Percentiles rank a stretch among this genome's conserved stretches.
Evolutionary conservation across 30 jellyfish, hydroid and myxozoan genomes (phyloP).

Genomic region (Hydra vulgaris): DNA sequence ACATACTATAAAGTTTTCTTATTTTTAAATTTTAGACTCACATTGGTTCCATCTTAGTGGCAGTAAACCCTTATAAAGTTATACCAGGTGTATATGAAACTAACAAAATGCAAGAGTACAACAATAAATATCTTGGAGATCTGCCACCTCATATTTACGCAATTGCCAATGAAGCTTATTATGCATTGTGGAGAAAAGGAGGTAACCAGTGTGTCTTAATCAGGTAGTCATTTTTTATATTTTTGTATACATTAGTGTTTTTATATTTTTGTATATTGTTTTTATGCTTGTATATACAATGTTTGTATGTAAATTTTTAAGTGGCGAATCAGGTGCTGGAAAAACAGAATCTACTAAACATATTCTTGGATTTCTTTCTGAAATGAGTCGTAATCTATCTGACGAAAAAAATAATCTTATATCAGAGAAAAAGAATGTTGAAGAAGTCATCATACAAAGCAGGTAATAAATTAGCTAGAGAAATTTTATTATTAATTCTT

Average conservation of each 20-base stretch:
- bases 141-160: constrained; percentile 97
- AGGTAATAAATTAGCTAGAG: no score
- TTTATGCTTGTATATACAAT: not conserved
- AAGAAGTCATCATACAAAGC: constrained; percentile 91
- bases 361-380: constrained; percentile 79
- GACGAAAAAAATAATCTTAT: constrained; percentile 13
- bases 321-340: constrained; percentile 99
- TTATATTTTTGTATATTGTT: not conserved
- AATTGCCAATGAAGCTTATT: constrained; percentile 94
- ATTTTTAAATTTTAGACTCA: constrained; percentile 60
- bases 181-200: constrained; percentile 96
- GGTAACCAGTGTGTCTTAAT: constrained; percentile 97
- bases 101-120: constrained; percentile 44
- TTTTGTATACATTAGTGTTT: no score
- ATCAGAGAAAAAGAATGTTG: constrained; percentile 46
- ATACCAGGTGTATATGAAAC: constrained; percentile 53
- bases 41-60: constrained; percentile 96
- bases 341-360: constrained; percentile 96
- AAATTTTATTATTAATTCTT: no score
- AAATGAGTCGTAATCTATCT: constrained; percentile 56
- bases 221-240: constrained; percentile 36
- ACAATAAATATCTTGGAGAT: constrained; percentile 85
- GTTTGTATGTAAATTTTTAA: no score
- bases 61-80: constrained; percentile 83
- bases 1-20: not conserved